Percentiles rank a stretch among this genome's conserved stretches.
Conservation (phyloP, 2,888 invertebrate genomes). For the Patella caerulea region DNA sequence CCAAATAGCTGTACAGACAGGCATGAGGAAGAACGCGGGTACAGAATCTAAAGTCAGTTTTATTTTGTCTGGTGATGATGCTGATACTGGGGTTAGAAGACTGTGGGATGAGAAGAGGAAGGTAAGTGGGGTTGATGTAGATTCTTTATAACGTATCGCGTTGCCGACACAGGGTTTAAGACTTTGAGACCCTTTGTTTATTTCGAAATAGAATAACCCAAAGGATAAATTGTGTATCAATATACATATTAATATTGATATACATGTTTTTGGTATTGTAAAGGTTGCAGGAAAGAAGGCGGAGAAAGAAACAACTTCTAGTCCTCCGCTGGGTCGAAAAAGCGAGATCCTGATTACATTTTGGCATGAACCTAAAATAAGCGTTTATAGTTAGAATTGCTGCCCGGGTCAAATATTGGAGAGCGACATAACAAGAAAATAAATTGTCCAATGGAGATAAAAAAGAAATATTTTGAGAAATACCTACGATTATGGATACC, state of each 20-base stretch:
- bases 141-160: no score
- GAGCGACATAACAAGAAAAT: neutral
- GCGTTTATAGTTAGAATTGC: no score
- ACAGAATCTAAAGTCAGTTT: slow-evolving; percentile 68
- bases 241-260: no score
- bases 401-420: no score
- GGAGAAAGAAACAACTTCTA: neutral
- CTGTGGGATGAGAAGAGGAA: slow-evolving; percentile 68
- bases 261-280: no score
- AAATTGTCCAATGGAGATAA: neutral
- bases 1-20: slow-evolving; percentile 72
- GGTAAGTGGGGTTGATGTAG: slow-evolving; percentile 43
- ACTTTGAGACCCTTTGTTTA: no score
- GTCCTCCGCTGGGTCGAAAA: no score
- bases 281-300: neutral
- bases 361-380: no score
- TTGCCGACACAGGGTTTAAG: no score
- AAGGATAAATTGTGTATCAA: no score
- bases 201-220: no score
- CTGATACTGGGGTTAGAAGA: slow-evolving; percentile 68
- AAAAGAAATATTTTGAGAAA: neutral
- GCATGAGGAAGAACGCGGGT: slow-evolving; percentile 62
- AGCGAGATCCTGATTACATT: no score
- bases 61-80: slow-evolving; percentile 68
- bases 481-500: neutral